These are phyloP conservation scores for Enteromius mattozi DNA, from an alignment of 2,797 vertebrate species.

Conservation along the genomic window DNA sequence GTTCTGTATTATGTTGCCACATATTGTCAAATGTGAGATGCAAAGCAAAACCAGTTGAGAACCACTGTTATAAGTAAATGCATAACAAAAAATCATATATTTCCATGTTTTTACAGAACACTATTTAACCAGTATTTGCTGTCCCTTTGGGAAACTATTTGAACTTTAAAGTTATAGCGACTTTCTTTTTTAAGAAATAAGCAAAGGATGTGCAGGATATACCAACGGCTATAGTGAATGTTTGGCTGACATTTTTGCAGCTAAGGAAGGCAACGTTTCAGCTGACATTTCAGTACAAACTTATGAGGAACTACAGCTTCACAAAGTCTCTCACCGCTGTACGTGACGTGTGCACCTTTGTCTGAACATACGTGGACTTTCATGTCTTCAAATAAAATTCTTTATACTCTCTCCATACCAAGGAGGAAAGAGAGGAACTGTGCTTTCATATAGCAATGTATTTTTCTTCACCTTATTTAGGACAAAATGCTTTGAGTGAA, in stretches of 20 bases:
- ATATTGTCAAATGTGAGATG: background rate
- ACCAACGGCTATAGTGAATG: background rate
- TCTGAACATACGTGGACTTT: conserved; percentile 63
- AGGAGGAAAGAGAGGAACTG: conserved; percentile 29
- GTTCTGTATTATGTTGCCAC: background rate
- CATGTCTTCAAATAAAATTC: conserved; percentile 58
- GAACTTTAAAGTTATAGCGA: background rate
- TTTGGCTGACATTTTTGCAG: background rate
- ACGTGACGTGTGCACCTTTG: conserved; percentile 48
- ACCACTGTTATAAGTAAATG: background rate
- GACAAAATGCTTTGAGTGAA: conserved; percentile 70
- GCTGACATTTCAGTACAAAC: conserved; percentile 13
- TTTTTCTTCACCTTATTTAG: conserved; percentile 55
- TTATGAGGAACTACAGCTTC: conserved; percentile 15
- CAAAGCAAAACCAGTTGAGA: conserved; percentile 30
- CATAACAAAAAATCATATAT: background rate
- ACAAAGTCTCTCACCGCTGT: conserved; percentile 5
- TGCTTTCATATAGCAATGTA: conserved; percentile 53
- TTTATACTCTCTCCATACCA: conserved; percentile 42
- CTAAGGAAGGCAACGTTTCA: background rate
- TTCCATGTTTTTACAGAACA: conserved; percentile 21
- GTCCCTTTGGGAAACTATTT: background rate
- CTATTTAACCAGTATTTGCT: conserved; percentile 18
- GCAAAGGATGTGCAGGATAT: background rate
- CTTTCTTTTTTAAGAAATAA: background rate